phyloP scores from a whole-genome alignment of 2,797 vertebrate genomes.

The Sebastes steindachneri region DNA sequence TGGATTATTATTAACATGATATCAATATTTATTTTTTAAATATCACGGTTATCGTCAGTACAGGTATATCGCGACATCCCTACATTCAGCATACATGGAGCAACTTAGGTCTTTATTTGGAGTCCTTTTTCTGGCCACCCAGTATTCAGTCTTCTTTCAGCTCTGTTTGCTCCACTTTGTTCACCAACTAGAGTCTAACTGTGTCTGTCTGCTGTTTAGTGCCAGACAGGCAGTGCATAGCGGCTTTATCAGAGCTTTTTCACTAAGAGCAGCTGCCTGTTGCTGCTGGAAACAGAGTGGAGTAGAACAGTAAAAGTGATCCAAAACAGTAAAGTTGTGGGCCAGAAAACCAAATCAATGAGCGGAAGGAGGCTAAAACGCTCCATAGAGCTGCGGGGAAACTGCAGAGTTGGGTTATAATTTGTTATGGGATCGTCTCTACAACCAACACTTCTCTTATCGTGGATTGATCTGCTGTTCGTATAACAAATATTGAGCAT shows the following conservation, averaged over 20 bases:
- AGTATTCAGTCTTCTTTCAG: neutral
- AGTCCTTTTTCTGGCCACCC: too few relatives aligned
- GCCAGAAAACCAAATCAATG: neutral
- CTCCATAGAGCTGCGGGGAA: neutral
- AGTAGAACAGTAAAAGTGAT: neutral
- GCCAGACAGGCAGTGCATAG: rapidly evolving
- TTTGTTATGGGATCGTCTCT: neutral
- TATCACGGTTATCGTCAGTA: neutral
- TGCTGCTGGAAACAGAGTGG: neutral
- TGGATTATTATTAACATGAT: neutral
- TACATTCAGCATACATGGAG: neutral
- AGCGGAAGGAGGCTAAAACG: neutral
- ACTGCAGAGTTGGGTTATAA: neutral
- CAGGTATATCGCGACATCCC: neutral
- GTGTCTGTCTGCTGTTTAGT: too few relatives aligned
- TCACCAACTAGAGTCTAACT: neutral
- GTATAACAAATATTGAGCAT: neutral
- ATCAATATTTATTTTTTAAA: neutral
- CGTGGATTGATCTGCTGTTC: neutral
- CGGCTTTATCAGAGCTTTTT: too few relatives aligned
- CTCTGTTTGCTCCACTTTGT: neutral
- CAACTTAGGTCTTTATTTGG: too few relatives aligned
- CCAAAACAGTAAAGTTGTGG: neutral
- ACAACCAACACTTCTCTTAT: neutral
- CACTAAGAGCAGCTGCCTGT: neutral